Evolutionary conservation across 1,140 invertebrate genomes (phyloP), one percentile per base, ranked within the genome.

Genomic region (Hylaeus anthracinus): DNA sequence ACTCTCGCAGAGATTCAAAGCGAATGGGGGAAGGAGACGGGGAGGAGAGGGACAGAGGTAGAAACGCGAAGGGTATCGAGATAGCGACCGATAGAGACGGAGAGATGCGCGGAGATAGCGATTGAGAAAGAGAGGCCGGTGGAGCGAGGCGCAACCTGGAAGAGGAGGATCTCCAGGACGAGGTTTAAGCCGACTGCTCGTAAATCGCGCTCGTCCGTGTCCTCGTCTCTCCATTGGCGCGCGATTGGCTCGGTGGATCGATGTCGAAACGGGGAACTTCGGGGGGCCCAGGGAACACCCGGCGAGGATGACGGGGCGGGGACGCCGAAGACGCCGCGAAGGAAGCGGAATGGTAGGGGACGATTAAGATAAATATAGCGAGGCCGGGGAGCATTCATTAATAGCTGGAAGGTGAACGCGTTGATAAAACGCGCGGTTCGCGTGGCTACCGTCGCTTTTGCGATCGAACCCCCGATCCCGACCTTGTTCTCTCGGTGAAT

Each of bases 241-340:
- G 88, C 89, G 90, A 92, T 92, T 91, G 90, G 89, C 88, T 89
- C 79, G 75, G 67, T 76, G 80, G 81, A 86, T 86, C 78, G 84
- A 80, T 86, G 65, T 39, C 64, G 56, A 77, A 72, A 74, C 67
- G 53, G 45, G 67, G 45, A 56, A 51, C n/a, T 37, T 53, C 43
- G 65, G 65, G 9, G 12, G 37, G 26, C 10, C n/a, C 4, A 56
- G 10, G 55, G 67, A 8, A 43, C 53, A 66, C 58, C 37, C 39
- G 10, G 39, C n/a, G 39, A 41, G 41, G 39, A 45, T 56, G 43
- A 61, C 51, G 4, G 26, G 26, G 9, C 14, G 51, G 51, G 10
- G 5, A 1, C 10, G 6, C 51, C 5, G 51, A 26, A 26, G 12
- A 67, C 8, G 26, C 8, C 39, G 6, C 39, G 5, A 10, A 10